A percentile compares a stretch with the other conserved stretches of the same genome.
These are phyloP conservation scores for Heliconius hewitsoni DNA, from an alignment of 1,140 invertebrate species.

Conservation along the genomic window DNA sequence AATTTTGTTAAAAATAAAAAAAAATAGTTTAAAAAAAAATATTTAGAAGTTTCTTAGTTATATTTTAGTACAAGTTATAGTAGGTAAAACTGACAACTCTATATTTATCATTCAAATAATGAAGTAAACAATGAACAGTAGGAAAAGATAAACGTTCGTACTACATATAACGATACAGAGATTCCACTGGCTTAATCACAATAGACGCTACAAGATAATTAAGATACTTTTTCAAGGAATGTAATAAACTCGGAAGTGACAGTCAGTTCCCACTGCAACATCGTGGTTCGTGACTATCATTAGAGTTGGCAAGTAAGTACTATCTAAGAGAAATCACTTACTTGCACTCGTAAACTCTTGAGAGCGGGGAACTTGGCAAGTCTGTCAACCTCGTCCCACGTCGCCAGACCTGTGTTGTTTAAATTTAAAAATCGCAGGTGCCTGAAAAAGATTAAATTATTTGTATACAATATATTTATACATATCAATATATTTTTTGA, in stretches of 20 bases:
- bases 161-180: too few species aligned
- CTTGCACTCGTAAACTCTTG: conserved; percentile 91
- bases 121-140: too few species aligned
- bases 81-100: too few species aligned
- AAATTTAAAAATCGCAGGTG: conserved; percentile 90
- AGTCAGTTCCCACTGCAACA: neutral
- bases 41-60: too few species aligned
- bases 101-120: too few species aligned
- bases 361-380: conserved; percentile 90
- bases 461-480: conserved; percentile 11
- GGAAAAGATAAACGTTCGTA: too few species aligned
- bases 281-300: neutral
- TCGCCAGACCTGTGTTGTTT: conserved; percentile 89
- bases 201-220: neutral
- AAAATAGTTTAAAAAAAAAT: too few species aligned
- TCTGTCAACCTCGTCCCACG: conserved; percentile 94
- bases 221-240: neutral
- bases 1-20: too few species aligned
- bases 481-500: neutral
- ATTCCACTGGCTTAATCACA: too few species aligned
- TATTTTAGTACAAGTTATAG: too few species aligned
- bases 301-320: neutral
- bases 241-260: conserved; percentile 1
- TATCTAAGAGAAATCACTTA: conserved; percentile 60
- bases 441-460: conserved; percentile 76